A percentile compares a stretch with the other conserved stretches of the same genome.
These are phyloP conservation scores for Montipora cactus DNA, from an alignment of 64 coral and sea anemone genomes.

Conservation along the genomic window DNA sequence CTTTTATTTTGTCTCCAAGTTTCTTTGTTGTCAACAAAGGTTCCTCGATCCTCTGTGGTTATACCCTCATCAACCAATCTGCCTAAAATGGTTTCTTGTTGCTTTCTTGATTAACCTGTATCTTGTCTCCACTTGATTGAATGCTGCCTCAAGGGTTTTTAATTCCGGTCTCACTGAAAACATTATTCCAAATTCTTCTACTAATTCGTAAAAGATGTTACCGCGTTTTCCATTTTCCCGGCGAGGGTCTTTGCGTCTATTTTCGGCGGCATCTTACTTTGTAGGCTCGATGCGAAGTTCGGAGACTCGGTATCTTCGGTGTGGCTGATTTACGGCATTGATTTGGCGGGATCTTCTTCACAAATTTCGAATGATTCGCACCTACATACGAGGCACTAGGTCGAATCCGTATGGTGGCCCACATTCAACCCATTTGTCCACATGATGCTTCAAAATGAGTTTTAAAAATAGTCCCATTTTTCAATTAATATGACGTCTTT, in stretches of 20 bases:
- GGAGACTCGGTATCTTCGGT: no score
- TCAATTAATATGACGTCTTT: no score
- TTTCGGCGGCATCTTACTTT: background rate
- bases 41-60: slow-evolving; percentile 53
- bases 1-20: slow-evolving; percentile 56
- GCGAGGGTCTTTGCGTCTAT: background rate
- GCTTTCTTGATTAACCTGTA: slow-evolving; percentile 68
- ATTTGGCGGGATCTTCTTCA: no score
- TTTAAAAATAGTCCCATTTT: no score
- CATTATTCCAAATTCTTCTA: slow-evolving; percentile 75
- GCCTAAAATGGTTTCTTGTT: slow-evolving; percentile 53
- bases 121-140: slow-evolving; percentile 64
- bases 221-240: slow-evolving; percentile 44
- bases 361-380: no score
- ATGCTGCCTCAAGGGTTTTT: slow-evolving; percentile 47
- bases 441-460: no score
- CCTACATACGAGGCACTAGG: no score
- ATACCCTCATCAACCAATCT: slow-evolving; percentile 69
- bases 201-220: slow-evolving; percentile 61
- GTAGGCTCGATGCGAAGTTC: no score
- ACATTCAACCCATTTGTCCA: no score
- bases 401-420: no score
- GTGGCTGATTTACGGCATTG: no score
- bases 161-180: slow-evolving; percentile 66
- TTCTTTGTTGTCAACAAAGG: slow-evolving; percentile 32